phyloP scores from a whole-genome alignment of 2,797 vertebrate species.

The Antennarius maculatus region DNA sequence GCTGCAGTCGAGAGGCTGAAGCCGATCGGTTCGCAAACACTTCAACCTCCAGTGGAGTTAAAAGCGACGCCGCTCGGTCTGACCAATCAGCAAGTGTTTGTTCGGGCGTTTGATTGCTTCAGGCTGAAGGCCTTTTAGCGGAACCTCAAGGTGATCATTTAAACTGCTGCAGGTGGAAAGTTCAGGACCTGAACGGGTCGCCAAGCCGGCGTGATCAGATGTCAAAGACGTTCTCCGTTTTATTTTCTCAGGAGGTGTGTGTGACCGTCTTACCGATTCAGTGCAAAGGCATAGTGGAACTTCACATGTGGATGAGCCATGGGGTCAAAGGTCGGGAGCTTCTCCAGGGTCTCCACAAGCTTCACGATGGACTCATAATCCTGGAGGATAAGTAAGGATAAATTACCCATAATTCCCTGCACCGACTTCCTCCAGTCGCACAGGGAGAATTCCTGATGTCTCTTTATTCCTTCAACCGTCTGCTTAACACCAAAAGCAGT shows the following conservation, averaged over 20 bases:
- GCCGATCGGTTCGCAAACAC: conserved; percentile 42
- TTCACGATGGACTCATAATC: conserved; percentile 97
- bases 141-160: not conserved
- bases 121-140: no score
- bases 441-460: conserved; percentile 19
- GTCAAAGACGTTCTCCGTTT: no score
- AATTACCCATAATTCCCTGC: conserved; percentile 2
- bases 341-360: conserved; percentile 95
- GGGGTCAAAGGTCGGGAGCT: conserved; percentile 95
- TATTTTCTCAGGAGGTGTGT: not conserved
- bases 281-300: conserved; percentile 96
- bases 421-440: conserved; percentile 12
- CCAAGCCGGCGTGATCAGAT: no score
- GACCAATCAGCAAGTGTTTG: conserved; percentile 25
- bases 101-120: not conserved
- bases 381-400: conserved; percentile 66
- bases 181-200: no score
- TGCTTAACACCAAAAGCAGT: conserved; percentile 36
- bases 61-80: conserved; percentile 15
- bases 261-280: conserved; percentile 88
- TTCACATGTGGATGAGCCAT: conserved; percentile 94
- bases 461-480: conserved; percentile 22
- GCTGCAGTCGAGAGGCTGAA: conserved; percentile 19
- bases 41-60: conserved; percentile 16
- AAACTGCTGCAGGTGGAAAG: no score